Percentiles rank a stretch among this genome's conserved stretches.
These are phyloP conservation scores for Disparrhopalites patrizii DNA, from an alignment of 2,888 invertebrate species.

Conservation along the genomic window DNA sequence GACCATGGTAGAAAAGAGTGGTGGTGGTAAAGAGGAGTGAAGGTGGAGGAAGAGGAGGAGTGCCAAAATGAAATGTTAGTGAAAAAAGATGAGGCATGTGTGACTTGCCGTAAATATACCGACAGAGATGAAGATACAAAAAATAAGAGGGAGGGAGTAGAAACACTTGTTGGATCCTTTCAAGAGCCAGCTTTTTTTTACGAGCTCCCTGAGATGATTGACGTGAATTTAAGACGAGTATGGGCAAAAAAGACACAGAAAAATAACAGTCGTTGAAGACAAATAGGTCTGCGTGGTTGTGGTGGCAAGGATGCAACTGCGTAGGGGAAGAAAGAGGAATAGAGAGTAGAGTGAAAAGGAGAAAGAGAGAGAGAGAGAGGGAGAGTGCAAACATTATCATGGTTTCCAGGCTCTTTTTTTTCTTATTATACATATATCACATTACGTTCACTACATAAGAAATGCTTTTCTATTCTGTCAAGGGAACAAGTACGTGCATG, in stretches of 20 bases:
- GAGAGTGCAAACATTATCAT: constrained; percentile 31
- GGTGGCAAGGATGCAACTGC: too few relatives aligned
- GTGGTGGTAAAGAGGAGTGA: not conserved
- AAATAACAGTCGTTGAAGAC: constrained; percentile 29
- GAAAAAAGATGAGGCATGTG: constrained; percentile 33
- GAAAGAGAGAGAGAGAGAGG: constrained; percentile 17
- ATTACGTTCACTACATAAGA: too few relatives aligned
- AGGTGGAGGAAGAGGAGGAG: constrained; percentile 7
- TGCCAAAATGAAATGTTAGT: constrained; percentile 24
- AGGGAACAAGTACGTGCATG: too few relatives aligned
- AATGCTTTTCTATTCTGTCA: too few relatives aligned
- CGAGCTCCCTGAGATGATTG: constrained; percentile 33
- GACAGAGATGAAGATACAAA: not conserved
- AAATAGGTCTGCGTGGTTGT: constrained; percentile 25
- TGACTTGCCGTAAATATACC: constrained; percentile 28
- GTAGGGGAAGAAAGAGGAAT: too few relatives aligned
- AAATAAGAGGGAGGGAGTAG: constrained; percentile 28
- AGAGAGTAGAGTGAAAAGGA: too few relatives aligned
- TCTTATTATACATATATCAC: too few relatives aligned
- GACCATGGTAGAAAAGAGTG: constrained; percentile 20
- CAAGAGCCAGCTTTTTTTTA: not conserved
- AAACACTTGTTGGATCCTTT: constrained; percentile 36
- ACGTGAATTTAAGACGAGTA: constrained; percentile 36
- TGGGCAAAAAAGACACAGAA: constrained; percentile 31
- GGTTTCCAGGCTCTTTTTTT: too few relatives aligned